Evolutionary conservation across 2,888 invertebrate genomes (phyloP), one percentile per base, ranked within the genome.

Genomic region (Molorchus minor): DNA sequence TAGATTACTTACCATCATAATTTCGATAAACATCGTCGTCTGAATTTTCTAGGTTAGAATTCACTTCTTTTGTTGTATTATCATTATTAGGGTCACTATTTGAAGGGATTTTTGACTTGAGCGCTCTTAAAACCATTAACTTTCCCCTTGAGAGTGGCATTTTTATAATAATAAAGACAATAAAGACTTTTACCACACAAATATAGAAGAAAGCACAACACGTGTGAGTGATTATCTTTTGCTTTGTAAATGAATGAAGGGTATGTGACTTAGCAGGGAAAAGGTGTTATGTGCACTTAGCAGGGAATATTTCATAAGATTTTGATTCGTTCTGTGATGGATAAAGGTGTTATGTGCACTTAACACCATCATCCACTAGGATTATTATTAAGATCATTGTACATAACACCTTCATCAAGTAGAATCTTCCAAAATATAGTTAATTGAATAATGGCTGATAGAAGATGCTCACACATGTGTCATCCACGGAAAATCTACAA

Each of bases 301-400:
- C n/a, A n/a, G 29, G 29, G 35, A 12, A 10, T 35, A 35, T 35
- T 5, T 35, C 12, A 12, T 35, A 35, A 12, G 7, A 35, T 10
- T 12, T 35, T 10, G 35, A 35, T 5, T 12, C 12, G n/a, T 10
- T 5, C 12, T 35, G 17, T 19, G 19, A 41, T 41, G 40, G 40
- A 41, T 16, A n/a, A 41, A 41, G 19, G 17, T 41, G 40, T 41
- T 41, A 41, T 41, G 40, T 41, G 17, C 40, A 41, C 40, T 19
- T 41, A 19, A 41, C 40, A 19, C 40, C 40, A 19, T 41, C 40
- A 19, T 41, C 4, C 40, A 17, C 19, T 16, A 41, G 40, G n/a
- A 41, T 19, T 17, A 41, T 41, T 15, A 5, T 3, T 16, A 5
- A 41, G 17, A 41, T 19, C 19, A 19, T 12, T 19, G 40, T 41